Evolutionary conservation across 2,113 vertebrate species (phyloP).

Genomic region (Heliornis fulica): DNA sequence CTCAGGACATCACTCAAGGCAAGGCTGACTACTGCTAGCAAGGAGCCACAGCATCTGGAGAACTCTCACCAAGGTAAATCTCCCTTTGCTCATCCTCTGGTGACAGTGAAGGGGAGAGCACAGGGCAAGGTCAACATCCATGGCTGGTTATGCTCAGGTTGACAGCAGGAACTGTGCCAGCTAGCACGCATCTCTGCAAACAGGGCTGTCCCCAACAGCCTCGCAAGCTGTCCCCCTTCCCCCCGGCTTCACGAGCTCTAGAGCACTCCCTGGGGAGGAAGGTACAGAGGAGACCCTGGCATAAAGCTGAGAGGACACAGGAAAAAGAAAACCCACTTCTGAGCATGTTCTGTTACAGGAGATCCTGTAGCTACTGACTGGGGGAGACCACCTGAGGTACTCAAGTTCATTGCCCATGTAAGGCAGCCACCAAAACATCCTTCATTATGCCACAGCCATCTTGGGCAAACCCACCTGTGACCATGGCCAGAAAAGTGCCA

Average conservation of each 20-base stretch:
- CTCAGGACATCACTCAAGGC: not conserved
- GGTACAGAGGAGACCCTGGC: not conserved
- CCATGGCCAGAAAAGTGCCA: not conserved
- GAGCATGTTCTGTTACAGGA: rapidly evolving
- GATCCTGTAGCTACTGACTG: not conserved
- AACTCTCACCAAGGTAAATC: not conserved
- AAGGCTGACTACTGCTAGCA: not conserved
- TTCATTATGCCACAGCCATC: not conserved
- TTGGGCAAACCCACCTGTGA: not conserved
- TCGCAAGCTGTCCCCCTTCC: not conserved
- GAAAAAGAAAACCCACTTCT: not conserved
- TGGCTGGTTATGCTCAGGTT: not conserved
- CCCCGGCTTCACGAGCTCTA: not conserved
- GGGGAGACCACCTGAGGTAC: not conserved
- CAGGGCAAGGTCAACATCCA: not conserved
- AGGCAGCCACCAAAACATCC: not conserved
- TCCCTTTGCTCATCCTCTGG: not conserved
- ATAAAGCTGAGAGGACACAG: not conserved
- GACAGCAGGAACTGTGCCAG: not conserved
- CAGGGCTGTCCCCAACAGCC: not conserved
- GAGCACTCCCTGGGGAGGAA: not conserved
- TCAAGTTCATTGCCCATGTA: not conserved
- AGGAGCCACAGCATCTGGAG: not conserved
- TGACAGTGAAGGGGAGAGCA: not conserved
- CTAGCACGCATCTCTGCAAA: not conserved